Base-by-base conservation (phyloP, 2,797 vertebrate genomes). In the Dallia pectoralis region DNA sequence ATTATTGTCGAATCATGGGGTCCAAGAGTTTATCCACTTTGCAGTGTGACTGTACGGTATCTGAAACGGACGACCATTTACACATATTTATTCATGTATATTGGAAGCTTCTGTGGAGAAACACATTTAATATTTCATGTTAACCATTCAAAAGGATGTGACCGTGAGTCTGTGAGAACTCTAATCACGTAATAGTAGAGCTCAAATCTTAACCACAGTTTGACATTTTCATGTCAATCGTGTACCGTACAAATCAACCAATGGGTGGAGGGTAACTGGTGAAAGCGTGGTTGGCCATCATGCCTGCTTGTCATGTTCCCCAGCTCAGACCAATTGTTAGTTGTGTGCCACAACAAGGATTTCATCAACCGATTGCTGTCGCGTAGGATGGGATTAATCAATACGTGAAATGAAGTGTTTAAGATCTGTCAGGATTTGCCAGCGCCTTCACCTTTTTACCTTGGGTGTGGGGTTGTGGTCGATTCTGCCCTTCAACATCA, bases 1-100 rank as follows among this genome's bases (percentile, higher is more conserved):
- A 74, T 77, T 70, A 67, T 89, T 76, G 76, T 85, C 79, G 29
- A 47, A 59, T 48, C 47, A 65, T 14, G 47, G 69, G 72, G 73
- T 80, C 70, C 67, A 67, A 74, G 59, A 62, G 73, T 11, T 29
- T 68, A 71, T 44, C 56, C 74, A 61, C 49, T 65, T 64, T 69
- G n/a, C 68, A 69, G 36, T 71, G 27, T 67, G 16, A 53, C 53
- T 72, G 25, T 18, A 30, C 14, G 61, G 15, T 68, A 69, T 62
- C 62, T 33, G 27, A 74, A 18, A 68, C 63, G 47, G 32, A 51
- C 49, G 22, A 0, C 30, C 14, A 44, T 77, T 68, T 68, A 62
- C 64, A 69, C 61, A 67, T 70, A 47, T 75, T 73, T 61, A 75
- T 69, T 56, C 53, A 14, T n/a, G 53, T 14, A 56, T 22, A 44